These are phyloP conservation scores for Onychostruthus taczanowskii DNA, from an alignment of 2,113 vertebrate species.

Conservation along the genomic window DNA sequence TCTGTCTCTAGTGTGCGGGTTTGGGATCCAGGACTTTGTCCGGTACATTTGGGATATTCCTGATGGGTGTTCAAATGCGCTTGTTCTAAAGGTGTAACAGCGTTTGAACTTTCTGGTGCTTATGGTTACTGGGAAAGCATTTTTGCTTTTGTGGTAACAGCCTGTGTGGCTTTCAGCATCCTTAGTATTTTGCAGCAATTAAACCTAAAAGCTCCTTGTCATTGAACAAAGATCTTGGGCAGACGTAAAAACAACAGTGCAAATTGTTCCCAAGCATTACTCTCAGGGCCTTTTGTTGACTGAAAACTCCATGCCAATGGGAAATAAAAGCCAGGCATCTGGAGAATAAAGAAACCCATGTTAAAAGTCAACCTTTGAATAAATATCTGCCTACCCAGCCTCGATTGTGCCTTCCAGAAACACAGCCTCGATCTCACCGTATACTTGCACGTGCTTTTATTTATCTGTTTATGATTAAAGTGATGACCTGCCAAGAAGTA, in stretches of 20 bases:
- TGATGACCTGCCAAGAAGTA: not conserved
- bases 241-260: not conserved
- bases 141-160: not conserved
- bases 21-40: not conserved
- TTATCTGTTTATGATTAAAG: constrained; percentile 18
- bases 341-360: not conserved
- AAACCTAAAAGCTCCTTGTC: not conserved
- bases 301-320: not conserved
- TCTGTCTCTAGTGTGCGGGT: accelerated
- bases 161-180: not conserved
- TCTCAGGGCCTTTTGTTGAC: not conserved
- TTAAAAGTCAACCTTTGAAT: not conserved
- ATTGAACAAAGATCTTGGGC: not conserved
- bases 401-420: constrained; percentile 46
- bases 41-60: not conserved
- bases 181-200: not conserved
- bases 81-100: not conserved
- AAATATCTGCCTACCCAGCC: not conserved
- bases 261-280: not conserved
- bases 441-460: not conserved
- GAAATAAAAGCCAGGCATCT: not conserved
- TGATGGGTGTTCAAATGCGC: not conserved
- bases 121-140: not conserved
- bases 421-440: not conserved
- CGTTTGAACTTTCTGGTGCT: not conserved